Evolutionary conservation across 2,797 vertebrate species (phyloP).

Genomic region (Columba guinea): DNA sequence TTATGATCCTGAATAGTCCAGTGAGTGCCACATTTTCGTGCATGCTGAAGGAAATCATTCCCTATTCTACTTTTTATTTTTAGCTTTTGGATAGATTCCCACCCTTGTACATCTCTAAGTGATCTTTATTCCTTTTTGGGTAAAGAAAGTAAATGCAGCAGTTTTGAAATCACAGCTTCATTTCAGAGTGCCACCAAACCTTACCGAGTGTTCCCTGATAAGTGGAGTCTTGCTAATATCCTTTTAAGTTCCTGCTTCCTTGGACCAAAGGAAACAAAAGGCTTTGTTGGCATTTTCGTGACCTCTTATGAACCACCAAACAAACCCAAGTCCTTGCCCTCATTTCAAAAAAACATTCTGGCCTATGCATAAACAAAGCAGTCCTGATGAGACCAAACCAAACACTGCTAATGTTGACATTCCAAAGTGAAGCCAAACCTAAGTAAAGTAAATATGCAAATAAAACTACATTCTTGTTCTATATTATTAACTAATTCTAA

Average conservation of each 20-base stretch:
- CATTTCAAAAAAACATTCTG: background rate
- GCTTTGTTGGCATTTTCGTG: background rate
- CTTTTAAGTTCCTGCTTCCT: background rate
- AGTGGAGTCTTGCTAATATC: constrained; percentile 1
- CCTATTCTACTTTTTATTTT: constrained; percentile 58
- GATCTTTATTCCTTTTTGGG: constrained; percentile 72
- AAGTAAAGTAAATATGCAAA: constrained; percentile 45
- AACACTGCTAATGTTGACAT: constrained; percentile 29
- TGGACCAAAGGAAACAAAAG: background rate
- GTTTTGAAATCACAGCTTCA: background rate
- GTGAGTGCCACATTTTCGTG: constrained; percentile 76
- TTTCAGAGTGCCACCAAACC: background rate
- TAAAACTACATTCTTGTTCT: constrained; percentile 1
- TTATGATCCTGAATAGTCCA: constrained; percentile 97
- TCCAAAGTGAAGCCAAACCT: constrained; percentile 42
- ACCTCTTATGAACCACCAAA: background rate
- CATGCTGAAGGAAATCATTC: constrained; percentile 19
- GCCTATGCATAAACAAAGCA: background rate
- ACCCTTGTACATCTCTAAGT: constrained; percentile 58
- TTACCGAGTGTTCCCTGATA: background rate
- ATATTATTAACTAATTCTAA: background rate
- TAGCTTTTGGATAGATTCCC: constrained; percentile 69
- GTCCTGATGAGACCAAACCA: constrained; percentile 38
- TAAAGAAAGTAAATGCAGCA: constrained; percentile 64
- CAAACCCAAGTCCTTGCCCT: constrained; percentile 2